phyloP scores from a whole-genome alignment of 2,888 invertebrate species.

The Caenorhabditis imperialis region DNA sequence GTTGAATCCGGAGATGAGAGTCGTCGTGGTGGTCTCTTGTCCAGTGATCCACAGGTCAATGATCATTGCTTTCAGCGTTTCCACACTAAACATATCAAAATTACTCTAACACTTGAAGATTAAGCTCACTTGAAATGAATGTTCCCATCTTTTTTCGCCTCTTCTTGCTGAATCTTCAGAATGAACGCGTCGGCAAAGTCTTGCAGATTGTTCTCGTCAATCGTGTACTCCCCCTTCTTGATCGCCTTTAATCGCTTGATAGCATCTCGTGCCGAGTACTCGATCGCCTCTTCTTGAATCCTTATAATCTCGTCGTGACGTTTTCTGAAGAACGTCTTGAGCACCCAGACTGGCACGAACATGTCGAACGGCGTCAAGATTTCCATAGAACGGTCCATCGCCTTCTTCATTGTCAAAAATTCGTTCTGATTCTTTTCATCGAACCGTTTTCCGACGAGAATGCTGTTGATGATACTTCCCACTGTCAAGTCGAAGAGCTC shows the following conservation, averaged over 20 bases:
- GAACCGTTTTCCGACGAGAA: conserved; percentile 32
- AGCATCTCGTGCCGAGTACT: conserved; percentile 18
- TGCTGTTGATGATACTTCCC: conserved; percentile 51
- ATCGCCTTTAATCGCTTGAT: conserved; percentile 18
- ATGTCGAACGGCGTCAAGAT: conserved; percentile 15
- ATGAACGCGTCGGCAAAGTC: conserved; percentile 61
- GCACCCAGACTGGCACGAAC: conserved; percentile 18
- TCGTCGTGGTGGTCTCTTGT: conserved; percentile 60
- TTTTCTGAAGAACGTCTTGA: conserved; percentile 16
- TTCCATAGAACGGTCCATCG: conserved; percentile 20
- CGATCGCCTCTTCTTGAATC: not conserved
- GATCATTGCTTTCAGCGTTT: conserved; percentile 43
- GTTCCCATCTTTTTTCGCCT: conserved; percentile 27
- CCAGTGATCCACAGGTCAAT: conserved; percentile 64
- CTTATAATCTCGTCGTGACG: conserved; percentile 1
- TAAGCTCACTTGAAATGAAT: conserved; percentile 18
- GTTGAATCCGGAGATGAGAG: conserved; percentile 50
- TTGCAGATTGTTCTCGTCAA: conserved; percentile 39
- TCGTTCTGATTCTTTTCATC: conserved; percentile 22
- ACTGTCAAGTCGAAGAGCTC: conserved; percentile 32
- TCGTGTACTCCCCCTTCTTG: conserved; percentile 30
- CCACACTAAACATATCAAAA: conserved; percentile 28
- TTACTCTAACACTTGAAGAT: not conserved
- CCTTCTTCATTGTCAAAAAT: conserved; percentile 23
- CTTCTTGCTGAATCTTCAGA: conserved; percentile 48